phyloP scores from a whole-genome alignment of 2,113 vertebrate genomes.

The Carettochelys insculpta region DNA sequence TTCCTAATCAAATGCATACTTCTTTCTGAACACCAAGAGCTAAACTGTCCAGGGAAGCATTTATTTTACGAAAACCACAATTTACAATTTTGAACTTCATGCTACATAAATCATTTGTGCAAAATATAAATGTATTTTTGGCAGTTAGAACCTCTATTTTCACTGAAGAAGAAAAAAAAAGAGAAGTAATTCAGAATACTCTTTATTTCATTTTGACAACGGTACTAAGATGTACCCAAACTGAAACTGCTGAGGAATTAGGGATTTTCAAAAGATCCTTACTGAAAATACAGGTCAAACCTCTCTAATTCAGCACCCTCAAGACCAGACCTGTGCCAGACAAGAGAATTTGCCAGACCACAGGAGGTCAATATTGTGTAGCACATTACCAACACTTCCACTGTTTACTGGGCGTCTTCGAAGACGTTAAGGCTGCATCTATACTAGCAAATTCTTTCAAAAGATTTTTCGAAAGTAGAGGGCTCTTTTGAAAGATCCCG shows the following conservation, averaged over 20 bases:
- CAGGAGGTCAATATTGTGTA: too few relatives aligned
- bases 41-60: background rate
- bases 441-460: too few relatives aligned
- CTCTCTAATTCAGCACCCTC: too few relatives aligned
- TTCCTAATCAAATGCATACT: background rate
- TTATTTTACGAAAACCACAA: background rate
- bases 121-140: background rate
- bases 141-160: background rate
- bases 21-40: background rate
- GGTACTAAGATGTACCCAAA: background rate
- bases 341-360: too few relatives aligned
- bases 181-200: background rate
- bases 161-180: background rate
- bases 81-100: background rate
- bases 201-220: conserved; percentile 7
- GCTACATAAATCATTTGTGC: background rate
- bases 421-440: too few relatives aligned
- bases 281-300: too few relatives aligned
- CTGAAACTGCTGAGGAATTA: background rate
- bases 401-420: too few relatives aligned
- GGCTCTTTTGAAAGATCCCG: too few relatives aligned
- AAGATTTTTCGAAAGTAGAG: too few relatives aligned
- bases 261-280: background rate
- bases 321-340: too few relatives aligned
- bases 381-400: too few relatives aligned